Evolutionary conservation across 1,140 invertebrate genomes (phyloP).

Genomic region (Pantala flavescens): DNA sequence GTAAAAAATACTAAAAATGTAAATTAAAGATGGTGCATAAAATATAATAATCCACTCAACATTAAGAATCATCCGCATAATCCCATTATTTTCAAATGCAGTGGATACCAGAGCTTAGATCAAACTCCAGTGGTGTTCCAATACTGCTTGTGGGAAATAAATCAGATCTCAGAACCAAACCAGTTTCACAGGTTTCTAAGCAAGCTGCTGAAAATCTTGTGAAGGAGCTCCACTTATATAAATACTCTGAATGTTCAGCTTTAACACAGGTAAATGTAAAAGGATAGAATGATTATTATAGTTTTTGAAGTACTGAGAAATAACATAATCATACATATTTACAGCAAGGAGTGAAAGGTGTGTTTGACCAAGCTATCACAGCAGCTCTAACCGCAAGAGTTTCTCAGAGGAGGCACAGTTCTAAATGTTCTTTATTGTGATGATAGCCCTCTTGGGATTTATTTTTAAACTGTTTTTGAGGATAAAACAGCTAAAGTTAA

Average conservation of each 20-base stretch:
- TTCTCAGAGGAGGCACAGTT: neutral
- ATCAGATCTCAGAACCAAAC: neutral
- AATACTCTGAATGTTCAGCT: slow-evolving; percentile 11
- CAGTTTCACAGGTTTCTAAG: neutral
- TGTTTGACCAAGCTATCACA: neutral
- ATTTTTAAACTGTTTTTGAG: no score
- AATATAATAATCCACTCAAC: no score
- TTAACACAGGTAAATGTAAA: neutral
- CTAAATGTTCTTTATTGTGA: no score
- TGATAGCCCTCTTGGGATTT: no score
- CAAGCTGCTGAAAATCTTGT: neutral
- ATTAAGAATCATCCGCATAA: no score
- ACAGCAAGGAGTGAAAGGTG: neutral
- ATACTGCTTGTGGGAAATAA: slow-evolving; percentile 2
- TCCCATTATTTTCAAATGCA: neutral
- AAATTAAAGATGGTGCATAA: no score
- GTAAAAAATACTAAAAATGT: no score
- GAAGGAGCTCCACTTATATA: neutral
- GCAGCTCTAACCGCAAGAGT: neutral
- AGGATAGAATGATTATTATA: neutral
- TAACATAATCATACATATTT: neutral
- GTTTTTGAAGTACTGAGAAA: no score
- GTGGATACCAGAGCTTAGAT: slow-evolving; percentile 13
- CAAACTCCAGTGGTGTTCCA: neutral
- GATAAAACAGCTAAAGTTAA: no score